phyloP scores from a whole-genome alignment of 2,797 vertebrate species.

The Gephyroberyx darwinii region DNA sequence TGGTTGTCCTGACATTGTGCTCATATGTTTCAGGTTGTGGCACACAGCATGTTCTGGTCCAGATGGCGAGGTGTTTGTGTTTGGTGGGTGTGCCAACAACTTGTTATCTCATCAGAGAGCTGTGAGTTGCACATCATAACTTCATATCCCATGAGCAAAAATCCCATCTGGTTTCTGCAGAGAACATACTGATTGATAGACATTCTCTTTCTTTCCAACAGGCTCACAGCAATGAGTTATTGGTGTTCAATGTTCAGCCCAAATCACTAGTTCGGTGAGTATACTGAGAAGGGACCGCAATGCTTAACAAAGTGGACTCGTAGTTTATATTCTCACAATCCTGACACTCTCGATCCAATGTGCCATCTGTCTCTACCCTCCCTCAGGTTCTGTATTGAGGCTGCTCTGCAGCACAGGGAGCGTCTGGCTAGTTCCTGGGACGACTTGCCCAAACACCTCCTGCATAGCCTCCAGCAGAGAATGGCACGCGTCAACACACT shows the following conservation, averaged over 20 bases:
- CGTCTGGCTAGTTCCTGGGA: slow-evolving; percentile 88
- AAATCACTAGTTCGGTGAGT: slow-evolving; percentile 93
- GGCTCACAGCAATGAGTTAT: slow-evolving; percentile 95
- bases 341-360: too few relatives aligned
- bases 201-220: slow-evolving; percentile 51
- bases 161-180: too few relatives aligned
- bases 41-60: slow-evolving; percentile 92
- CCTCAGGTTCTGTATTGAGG: slow-evolving; percentile 92
- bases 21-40: slow-evolving; percentile 86
- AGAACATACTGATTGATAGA: neutral
- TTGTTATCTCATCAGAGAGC: slow-evolving; percentile 91
- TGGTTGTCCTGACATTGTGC: neutral
- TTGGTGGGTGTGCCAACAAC: slow-evolving; percentile 97
- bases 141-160: neutral
- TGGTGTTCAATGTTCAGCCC: slow-evolving; percentile 93
- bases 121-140: slow-evolving; percentile 78
- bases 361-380: neutral
- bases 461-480: slow-evolving; percentile 89
- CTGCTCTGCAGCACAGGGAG: slow-evolving; percentile 87
- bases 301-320: neutral
- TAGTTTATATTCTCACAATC: neutral
- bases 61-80: slow-evolving; percentile 96
- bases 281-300: neutral
- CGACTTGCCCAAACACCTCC: slow-evolving; percentile 93
- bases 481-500: slow-evolving; percentile 88